A percentile compares a stretch with the other conserved stretches of the same genome.
Conservation (phyloP, 2,888 invertebrate species). For the Lasioglossum figueresi region DNA sequence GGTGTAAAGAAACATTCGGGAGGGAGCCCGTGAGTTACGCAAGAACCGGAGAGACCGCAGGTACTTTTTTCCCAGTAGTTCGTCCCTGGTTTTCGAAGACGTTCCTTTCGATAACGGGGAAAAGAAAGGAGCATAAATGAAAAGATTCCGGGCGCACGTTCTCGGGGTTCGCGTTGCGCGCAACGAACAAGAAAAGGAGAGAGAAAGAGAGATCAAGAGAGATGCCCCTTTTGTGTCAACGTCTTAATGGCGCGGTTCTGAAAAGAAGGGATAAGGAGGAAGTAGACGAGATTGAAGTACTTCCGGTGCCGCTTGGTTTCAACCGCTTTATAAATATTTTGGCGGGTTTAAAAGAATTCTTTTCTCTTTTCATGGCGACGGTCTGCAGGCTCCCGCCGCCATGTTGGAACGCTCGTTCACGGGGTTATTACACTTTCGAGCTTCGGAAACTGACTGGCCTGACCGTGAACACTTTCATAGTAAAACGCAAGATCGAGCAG, state of each 20-base stretch:
- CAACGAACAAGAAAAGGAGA: slow-evolving; percentile 30
- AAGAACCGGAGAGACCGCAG: neutral
- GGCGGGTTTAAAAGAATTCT: slow-evolving; percentile 21
- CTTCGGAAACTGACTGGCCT: neutral
- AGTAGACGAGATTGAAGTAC: slow-evolving; percentile 57
- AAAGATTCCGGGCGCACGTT: slow-evolving; percentile 2
- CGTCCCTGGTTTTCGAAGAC: neutral
- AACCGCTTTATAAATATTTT: slow-evolving; percentile 28
- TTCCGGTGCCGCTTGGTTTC: slow-evolving; percentile 40
- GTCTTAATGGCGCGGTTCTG: slow-evolving; percentile 57
- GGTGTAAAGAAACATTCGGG: neutral
- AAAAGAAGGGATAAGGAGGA: slow-evolving; percentile 48
- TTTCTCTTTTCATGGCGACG: slow-evolving; percentile 1
- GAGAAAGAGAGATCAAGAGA: slow-evolving; percentile 37
- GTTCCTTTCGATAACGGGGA: slow-evolving; percentile 1
- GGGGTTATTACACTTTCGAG: slow-evolving; percentile 8
- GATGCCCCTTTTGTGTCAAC: slow-evolving; percentile 53
- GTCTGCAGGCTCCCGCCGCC: neutral
- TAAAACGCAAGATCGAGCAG: neutral
- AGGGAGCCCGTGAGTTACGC: neutral
- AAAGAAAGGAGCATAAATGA: neutral
- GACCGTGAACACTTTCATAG: neutral
- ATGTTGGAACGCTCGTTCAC: neutral
- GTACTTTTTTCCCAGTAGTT: neutral
- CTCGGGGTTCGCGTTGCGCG: slow-evolving; percentile 3